Evolutionary conservation across 2,113 vertebrate species (phyloP).

Genomic region (Talpa occidentalis): DNA sequence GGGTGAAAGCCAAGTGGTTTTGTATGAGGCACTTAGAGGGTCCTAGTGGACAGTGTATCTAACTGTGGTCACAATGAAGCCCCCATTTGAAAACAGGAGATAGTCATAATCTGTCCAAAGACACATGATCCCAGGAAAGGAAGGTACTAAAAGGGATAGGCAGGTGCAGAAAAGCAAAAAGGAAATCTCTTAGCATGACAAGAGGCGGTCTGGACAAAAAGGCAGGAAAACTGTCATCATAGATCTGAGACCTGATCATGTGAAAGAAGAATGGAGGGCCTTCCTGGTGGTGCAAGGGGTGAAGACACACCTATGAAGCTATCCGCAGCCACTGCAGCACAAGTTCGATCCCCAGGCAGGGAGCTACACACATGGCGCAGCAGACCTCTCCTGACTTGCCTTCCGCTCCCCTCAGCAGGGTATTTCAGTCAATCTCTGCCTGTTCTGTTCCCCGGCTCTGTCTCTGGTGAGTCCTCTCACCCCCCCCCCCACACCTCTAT

Average conservation of each 20-base stretch:
- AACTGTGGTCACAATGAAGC: background rate
- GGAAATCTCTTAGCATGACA: background rate
- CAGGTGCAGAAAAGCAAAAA: background rate
- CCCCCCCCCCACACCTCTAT: no score
- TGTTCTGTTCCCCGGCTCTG: no score
- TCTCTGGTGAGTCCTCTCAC: no score
- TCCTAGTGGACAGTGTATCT: background rate
- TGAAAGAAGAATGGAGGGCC: background rate
- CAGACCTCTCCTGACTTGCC: no score
- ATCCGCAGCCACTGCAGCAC: no score
- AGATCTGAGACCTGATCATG: background rate
- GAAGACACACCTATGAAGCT: no score
- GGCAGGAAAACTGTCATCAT: background rate
- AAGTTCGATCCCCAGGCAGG: no score
- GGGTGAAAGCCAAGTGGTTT: background rate
- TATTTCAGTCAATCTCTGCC: no score
- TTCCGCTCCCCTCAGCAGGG: no score
- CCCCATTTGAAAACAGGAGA: background rate
- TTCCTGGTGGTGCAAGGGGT: no score
- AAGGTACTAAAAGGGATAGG: background rate
- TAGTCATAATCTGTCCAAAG: background rate
- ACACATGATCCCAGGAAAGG: background rate
- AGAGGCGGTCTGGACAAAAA: background rate
- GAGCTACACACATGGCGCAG: no score
- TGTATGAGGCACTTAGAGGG: background rate